Base-by-base conservation (phyloP, 2,113 vertebrate species). In the Theristicus caerulescens region DNA sequence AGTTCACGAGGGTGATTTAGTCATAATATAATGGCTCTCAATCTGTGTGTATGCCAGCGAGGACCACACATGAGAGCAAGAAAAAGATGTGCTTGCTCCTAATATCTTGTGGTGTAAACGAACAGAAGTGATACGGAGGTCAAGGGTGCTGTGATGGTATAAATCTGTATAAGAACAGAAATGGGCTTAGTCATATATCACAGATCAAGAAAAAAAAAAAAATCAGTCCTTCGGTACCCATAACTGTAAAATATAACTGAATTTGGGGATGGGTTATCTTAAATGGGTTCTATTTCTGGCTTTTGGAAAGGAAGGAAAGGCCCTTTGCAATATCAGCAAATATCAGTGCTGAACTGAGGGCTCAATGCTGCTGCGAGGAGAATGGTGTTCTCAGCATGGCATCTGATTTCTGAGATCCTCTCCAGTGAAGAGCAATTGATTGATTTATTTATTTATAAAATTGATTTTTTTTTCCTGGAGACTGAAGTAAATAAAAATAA, bases 321-420 rank as follows among this genome's bases (percentile, higher is more conserved):
- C 77, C 71, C 29, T 89, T 76, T 64, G 77, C 42, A 85, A 17
- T 70, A 90, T 91, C 82, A 88, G 51, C 27, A 16, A 42, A 42
- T 42, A 42, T 42, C 40, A 42, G 20, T 84, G 86, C 65, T 95
- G 90, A 92, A 88, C 94, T 82, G 92, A 94, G 86, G 86, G 52
- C 85, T 77, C 82, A 82, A 4, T 95, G 92, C 83, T 97, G 62
- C 90, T 97, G 73, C 85, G 96, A 92, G 88, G 95, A 94, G 82
- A 87, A 90, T 67, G 83, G 57, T 77, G 36, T 93, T 95, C 95
- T 86, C 81, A 49, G 38, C 92, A 87, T 95, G 54, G 93, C 79
- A 67, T 93, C 92, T 93, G 96, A 90, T 95, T 96, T 91, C 87
- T 13, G 82, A 94, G 58, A 90, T 94, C 76, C 91, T 97, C 84